These are phyloP conservation scores for Mustelus asterias DNA, from an alignment of 2,113 vertebrate species.

Conservation along the genomic window DNA sequence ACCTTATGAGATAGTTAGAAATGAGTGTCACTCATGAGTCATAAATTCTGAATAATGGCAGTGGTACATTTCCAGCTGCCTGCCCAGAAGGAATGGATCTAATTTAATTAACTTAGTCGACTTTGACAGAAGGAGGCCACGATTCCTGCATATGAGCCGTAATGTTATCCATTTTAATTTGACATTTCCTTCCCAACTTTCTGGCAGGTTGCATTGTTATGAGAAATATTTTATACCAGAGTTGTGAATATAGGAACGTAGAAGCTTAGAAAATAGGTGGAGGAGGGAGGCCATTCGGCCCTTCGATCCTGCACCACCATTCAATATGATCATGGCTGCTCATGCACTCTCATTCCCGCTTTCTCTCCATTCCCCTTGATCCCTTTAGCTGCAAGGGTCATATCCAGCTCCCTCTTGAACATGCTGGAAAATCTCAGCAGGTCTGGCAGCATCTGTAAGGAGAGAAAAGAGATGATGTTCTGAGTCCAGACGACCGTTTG, in stretches of 20 bases:
- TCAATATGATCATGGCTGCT: too few relatives aligned
- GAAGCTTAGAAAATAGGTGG: too few relatives aligned
- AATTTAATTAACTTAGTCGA: slow-evolving; percentile 20
- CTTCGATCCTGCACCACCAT: too few relatives aligned
- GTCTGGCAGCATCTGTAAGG: too few relatives aligned
- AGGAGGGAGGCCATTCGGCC: too few relatives aligned
- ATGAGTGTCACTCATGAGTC: not conserved
- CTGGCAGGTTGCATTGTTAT: not conserved
- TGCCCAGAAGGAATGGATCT: not conserved
- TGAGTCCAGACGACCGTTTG: too few relatives aligned
- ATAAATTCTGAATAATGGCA: not conserved
- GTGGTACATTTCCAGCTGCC: not conserved
- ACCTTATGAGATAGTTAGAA: not conserved
- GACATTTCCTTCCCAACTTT: not conserved
- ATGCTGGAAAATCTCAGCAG: too few relatives aligned
- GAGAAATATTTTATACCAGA: not conserved
- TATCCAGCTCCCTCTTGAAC: too few relatives aligned
- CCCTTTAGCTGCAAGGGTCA: too few relatives aligned
- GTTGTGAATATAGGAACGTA: not conserved
- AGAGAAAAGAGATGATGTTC: too few relatives aligned
- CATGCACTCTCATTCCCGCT: too few relatives aligned
- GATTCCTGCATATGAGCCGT: not conserved
- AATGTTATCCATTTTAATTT: not conserved
- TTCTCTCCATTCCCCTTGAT: too few relatives aligned
- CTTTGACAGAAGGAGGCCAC: slow-evolving; percentile 21